Percentiles rank a stretch among this genome's conserved stretches.
These are phyloP conservation scores for Habropoda laboriosa DNA, from an alignment of 1,140 invertebrate genomes.

Conservation along the genomic window DNA sequence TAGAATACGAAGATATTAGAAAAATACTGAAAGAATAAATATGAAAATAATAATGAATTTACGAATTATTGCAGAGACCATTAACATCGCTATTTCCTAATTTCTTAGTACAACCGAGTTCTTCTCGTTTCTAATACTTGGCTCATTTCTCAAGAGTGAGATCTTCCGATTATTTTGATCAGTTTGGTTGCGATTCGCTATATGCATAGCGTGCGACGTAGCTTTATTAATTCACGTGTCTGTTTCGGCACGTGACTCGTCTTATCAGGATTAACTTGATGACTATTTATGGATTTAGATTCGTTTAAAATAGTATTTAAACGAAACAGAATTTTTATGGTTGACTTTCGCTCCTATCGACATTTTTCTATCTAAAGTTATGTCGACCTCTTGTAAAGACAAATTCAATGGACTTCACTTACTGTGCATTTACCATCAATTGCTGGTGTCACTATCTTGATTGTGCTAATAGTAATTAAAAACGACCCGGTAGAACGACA, in stretches of 20 bases:
- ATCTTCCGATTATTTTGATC: not conserved
- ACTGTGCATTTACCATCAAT: constrained; percentile 34
- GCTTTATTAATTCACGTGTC: not conserved
- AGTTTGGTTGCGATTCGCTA: not conserved
- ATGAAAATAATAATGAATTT: too few species aligned
- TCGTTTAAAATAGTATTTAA: too few species aligned
- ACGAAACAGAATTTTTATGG: not conserved
- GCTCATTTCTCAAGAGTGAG: not conserved
- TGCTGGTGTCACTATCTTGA: constrained; percentile 39
- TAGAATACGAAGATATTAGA: too few species aligned
- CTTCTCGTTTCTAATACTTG: not conserved
- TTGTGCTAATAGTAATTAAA: constrained; percentile 46
- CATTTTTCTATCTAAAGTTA: not conserved
- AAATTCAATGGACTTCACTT: constrained; percentile 35
- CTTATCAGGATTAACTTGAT: too few species aligned
- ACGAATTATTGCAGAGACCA: too few species aligned
- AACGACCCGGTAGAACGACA: constrained; percentile 11
- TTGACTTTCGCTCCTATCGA: not conserved
- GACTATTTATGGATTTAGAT: too few species aligned
- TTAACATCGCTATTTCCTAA: not conserved
- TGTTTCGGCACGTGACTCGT: not conserved
- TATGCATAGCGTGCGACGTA: not conserved
- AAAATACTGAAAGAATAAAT: too few species aligned
- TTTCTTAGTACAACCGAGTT: not conserved
- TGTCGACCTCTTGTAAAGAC: constrained; percentile 16